A percentile compares a stretch with the other conserved stretches of the same genome.
Conservation (phyloP, 2,797 vertebrate genomes). For the Tragopan temminckii region DNA sequence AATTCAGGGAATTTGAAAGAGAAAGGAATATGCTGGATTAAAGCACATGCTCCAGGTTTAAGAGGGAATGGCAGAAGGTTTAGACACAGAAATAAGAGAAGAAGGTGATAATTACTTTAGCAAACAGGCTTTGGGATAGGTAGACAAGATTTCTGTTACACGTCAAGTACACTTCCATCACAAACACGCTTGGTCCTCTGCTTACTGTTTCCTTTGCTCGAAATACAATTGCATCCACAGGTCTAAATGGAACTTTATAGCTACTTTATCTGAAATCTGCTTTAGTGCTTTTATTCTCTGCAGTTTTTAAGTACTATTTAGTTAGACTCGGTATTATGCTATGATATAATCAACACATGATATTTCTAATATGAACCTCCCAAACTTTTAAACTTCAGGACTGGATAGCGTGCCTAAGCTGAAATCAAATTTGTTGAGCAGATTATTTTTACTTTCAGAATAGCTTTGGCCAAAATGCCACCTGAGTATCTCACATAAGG, state of each 20-base stretch:
- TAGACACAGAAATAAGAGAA: not conserved
- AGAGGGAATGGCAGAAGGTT: conserved; percentile 44
- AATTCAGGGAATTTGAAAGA: not conserved
- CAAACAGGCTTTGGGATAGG: conserved; percentile 32
- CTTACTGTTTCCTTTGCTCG: not conserved
- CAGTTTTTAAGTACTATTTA: not conserved
- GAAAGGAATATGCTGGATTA: not conserved
- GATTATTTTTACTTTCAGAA: not conserved
- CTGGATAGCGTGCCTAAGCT: not conserved
- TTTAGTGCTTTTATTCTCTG: not conserved
- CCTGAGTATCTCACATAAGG: rapidly evolving
- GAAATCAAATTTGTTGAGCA: not conserved
- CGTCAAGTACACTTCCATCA: conserved; percentile 37
- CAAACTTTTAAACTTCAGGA: not conserved
- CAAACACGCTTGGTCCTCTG: not conserved
- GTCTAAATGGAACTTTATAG: not conserved
- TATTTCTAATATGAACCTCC: not conserved
- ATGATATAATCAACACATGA: not conserved
- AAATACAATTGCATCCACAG: not conserved
- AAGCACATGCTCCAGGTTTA: not conserved
- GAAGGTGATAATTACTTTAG: conserved; percentile 57
- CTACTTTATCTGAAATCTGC: not conserved
- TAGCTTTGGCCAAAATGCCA: not conserved
- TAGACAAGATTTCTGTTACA: conserved; percentile 29
- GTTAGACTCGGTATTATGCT: not conserved